Evolutionary conservation across 2,888 invertebrate genomes (phyloP).

Genomic region (Glyphotaelius pellucidus): DNA sequence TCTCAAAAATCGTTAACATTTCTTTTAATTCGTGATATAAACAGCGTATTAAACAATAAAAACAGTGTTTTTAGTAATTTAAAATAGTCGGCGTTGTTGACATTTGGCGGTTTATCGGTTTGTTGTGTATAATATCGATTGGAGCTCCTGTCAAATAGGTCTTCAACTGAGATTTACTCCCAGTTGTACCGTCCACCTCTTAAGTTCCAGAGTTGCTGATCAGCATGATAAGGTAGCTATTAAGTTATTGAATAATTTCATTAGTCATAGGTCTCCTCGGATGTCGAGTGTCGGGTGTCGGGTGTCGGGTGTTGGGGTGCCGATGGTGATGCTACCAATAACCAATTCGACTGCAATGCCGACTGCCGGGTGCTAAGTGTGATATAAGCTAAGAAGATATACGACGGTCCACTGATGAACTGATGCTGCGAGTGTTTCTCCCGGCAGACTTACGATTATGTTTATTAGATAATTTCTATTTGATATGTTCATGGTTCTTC

Average conservation of each 20-base stretch:
- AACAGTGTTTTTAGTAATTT: neutral
- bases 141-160: conserved; percentile 4
- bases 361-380: conserved; percentile 5
- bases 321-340: too few species aligned
- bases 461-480: conserved; percentile 45
- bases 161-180: neutral
- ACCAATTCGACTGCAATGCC: conserved; percentile 23
- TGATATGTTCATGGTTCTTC: conserved; percentile 34
- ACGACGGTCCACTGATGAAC: neutral
- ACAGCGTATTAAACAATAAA: neutral
- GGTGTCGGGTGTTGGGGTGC: too few species aligned
- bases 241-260: conserved; percentile 36
- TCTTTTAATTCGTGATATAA: neutral
- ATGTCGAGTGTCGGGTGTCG: too few species aligned
- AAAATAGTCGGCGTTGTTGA: conserved; percentile 21
- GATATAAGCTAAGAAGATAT: neutral
- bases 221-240: conserved; percentile 43
- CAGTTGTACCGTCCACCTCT: neutral
- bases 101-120: conserved; percentile 19
- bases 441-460: conserved; percentile 24
- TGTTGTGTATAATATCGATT: conserved; percentile 37
- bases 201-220: conserved; percentile 14
- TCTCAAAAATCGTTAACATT: neutral
- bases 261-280: neutral
- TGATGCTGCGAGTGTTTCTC: conserved; percentile 8